These are phyloP conservation scores for Eulemur coronatus DNA, from an alignment of 2,797 vertebrate genomes.

Conservation along the genomic window DNA sequence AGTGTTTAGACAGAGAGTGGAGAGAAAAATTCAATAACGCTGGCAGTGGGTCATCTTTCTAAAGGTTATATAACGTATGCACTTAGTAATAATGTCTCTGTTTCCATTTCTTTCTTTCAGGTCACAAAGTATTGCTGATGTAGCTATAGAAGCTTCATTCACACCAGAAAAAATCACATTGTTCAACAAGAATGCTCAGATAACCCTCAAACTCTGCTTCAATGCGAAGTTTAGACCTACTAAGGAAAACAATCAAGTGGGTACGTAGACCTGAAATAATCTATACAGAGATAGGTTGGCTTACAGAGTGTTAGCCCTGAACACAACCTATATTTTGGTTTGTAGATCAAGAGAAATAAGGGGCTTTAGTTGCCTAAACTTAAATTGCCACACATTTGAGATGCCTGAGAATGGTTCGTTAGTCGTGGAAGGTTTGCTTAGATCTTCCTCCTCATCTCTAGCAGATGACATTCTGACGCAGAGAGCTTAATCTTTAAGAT, in stretches of 20 bases:
- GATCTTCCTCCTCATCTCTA: neutral
- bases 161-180: slow-evolving; percentile 92
- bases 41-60: too few species aligned
- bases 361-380: neutral
- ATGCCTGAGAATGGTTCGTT: neutral
- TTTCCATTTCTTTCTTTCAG: slow-evolving; percentile 83
- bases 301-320: neutral
- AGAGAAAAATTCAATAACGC: neutral
- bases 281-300: neutral
- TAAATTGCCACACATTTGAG: neutral
- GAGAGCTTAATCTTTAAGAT: neutral
- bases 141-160: slow-evolving; percentile 87
- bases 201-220: slow-evolving; percentile 90
- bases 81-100: neutral
- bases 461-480: neutral
- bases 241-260: slow-evolving; percentile 85
- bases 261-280: slow-evolving; percentile 83
- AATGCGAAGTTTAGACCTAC: slow-evolving; percentile 89
- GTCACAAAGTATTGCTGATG: slow-evolving; percentile 90
- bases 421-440: too few species aligned
- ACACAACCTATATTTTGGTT: neutral
- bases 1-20: neutral
- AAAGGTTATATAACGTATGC: neutral
- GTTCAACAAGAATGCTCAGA: slow-evolving; percentile 88
- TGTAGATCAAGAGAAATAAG: slow-evolving; percentile 6